phyloP scores from a whole-genome alignment of 2,888 invertebrate species.

The Nysson spinosus region DNA sequence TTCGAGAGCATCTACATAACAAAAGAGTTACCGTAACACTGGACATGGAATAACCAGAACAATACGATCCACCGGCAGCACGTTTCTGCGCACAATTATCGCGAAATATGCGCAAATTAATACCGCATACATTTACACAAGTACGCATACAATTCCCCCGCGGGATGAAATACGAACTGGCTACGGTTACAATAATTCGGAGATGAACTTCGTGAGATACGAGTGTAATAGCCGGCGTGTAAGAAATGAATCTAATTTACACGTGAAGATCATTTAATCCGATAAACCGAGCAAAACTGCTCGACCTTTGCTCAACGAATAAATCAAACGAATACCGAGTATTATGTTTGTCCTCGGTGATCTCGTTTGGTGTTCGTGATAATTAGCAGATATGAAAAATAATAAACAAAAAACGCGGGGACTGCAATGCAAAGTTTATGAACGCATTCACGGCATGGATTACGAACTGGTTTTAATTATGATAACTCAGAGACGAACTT shows the following conservation, averaged over 20 bases:
- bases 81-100: constrained; percentile 51
- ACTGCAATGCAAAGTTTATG: no score
- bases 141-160: background rate
- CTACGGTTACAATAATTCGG: constrained; percentile 21
- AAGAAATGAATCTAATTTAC: background rate
- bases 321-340: no score
- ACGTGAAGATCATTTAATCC: background rate
- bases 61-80: constrained; percentile 39
- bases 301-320: background rate
- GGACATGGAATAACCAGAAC: constrained; percentile 31
- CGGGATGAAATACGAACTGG: constrained; percentile 29
- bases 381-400: no score
- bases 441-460: background rate
- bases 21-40: constrained; percentile 44
- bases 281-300: background rate
- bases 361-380: background rate
- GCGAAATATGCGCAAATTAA: constrained; percentile 50
- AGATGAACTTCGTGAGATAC: constrained; percentile 14
- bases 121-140: constrained; percentile 12
- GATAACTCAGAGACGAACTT: no score
- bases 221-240: constrained; percentile 8
- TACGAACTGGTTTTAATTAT: no score
- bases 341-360: no score
- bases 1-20: constrained; percentile 43
- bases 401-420: no score